These are phyloP conservation scores for Grantiella picta DNA, from an alignment of 2,113 vertebrate species.

Conservation along the genomic window DNA sequence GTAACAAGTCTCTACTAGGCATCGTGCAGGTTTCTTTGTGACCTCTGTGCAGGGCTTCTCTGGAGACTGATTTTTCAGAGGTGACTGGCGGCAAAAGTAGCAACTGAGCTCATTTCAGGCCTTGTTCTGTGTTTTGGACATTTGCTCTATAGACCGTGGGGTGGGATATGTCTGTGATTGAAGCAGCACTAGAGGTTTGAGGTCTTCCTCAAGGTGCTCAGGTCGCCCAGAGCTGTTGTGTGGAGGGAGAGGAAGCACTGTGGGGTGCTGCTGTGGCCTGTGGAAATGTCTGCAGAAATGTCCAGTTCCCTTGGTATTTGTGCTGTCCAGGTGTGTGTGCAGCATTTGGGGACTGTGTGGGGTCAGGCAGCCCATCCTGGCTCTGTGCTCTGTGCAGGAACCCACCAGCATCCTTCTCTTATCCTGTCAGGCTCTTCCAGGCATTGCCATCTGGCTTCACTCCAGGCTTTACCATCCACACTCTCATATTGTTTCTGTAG, in stretches of 20 bases:
- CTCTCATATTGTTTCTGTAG: background rate
- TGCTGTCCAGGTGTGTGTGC: background rate
- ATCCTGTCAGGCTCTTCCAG: background rate
- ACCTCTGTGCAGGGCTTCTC: background rate
- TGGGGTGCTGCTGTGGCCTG: background rate
- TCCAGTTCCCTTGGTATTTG: background rate
- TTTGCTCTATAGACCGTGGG: fast-evolving
- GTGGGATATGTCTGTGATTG: background rate
- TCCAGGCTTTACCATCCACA: fast-evolving
- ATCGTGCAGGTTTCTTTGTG: background rate
- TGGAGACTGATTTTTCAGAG: background rate
- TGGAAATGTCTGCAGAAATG: background rate
- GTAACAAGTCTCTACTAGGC: background rate
- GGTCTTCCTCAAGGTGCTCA: background rate
- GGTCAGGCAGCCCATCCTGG: background rate
- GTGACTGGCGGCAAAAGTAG: background rate
- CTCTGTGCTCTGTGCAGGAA: background rate
- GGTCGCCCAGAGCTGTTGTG: background rate
- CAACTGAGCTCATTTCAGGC: background rate
- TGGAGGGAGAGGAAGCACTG: background rate
- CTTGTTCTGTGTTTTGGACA: background rate
- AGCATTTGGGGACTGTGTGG: background rate
- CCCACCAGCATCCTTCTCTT: background rate
- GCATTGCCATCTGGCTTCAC: fast-evolving
- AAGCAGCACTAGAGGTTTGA: background rate